Evolutionary conservation across 2,113 vertebrate genomes (phyloP).

Genomic region (Stegastes partitus): DNA sequence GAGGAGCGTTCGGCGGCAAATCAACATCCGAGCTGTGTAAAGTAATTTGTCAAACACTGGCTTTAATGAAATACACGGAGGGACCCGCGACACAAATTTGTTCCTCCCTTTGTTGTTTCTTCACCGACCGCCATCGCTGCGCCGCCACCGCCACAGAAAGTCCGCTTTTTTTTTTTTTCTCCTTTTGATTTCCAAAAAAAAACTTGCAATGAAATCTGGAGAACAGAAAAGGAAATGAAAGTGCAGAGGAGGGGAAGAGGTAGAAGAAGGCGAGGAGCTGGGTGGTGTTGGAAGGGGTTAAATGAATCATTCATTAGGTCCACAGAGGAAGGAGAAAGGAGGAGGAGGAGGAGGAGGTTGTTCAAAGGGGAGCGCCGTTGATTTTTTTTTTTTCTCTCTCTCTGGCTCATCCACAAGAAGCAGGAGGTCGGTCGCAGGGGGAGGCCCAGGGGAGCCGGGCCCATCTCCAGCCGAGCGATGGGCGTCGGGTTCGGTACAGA

Average conservation of each 20-base stretch:
- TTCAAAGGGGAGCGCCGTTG: conserved; percentile 85
- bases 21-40: conserved; percentile 70
- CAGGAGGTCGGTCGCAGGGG: conserved; percentile 81
- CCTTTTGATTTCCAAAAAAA: conserved; percentile 17
- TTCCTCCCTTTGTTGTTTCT: conserved; percentile 75
- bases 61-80: conserved; percentile 76
- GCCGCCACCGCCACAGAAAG: neutral
- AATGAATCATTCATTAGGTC: conserved; percentile 89
- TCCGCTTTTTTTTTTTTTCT: too few species aligned
- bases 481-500: conserved; percentile 45
- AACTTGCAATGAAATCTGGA: conserved; percentile 24
- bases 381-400: conserved; percentile 63
- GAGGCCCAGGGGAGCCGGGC: conserved; percentile 49
- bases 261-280: conserved; percentile 60
- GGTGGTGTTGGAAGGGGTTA: conserved; percentile 73
- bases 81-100: conserved; percentile 72
- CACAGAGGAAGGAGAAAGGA: conserved; percentile 76
- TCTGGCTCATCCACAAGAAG: conserved; percentile 80
- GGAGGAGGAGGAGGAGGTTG: conserved; percentile 72
- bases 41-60: conserved; percentile 85
- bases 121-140: conserved; percentile 4
- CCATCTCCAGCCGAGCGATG: conserved; percentile 59
- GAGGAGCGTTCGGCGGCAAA: conserved; percentile 24
- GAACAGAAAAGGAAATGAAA: conserved; percentile 56
- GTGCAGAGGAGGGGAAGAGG: conserved; percentile 39